phyloP scores from a whole-genome alignment of 2,797 vertebrate species.

The Hylomyscus alleni region DNA sequence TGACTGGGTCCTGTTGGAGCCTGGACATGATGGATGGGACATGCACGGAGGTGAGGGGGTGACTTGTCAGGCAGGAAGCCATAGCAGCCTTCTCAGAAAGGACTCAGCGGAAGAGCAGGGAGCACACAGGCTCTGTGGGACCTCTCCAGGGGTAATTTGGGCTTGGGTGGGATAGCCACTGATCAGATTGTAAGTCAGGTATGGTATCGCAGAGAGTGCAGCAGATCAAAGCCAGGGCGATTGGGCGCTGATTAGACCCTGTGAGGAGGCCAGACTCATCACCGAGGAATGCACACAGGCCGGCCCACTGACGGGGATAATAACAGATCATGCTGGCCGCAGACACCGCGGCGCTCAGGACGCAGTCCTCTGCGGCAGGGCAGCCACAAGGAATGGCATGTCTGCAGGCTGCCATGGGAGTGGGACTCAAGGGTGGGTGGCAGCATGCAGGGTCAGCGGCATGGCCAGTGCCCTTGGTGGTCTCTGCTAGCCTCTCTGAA shows the following conservation, averaged over 20 bases:
- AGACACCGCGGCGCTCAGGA: constrained; percentile 84
- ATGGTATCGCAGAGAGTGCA: constrained; percentile 78
- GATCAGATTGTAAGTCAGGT: constrained; percentile 84
- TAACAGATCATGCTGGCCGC: constrained; percentile 81
- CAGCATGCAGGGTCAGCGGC: background rate
- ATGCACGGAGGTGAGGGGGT: background rate
- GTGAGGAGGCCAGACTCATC: constrained; percentile 78
- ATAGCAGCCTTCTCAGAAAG: constrained; percentile 72
- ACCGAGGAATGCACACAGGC: constrained; percentile 79
- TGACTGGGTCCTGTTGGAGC: background rate
- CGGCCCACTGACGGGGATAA: constrained; percentile 79
- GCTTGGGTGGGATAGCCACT: constrained; percentile 63
- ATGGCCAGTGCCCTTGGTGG: background rate
- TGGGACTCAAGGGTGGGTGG: constrained; percentile 22
- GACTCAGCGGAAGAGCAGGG: constrained; percentile 63
- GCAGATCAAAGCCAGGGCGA: constrained; percentile 82
- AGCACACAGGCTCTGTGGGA: constrained; percentile 50
- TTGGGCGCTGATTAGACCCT: constrained; percentile 83
- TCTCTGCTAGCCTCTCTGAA: background rate
- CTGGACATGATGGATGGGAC: background rate
- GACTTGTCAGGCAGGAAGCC: constrained; percentile 24
- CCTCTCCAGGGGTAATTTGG: constrained; percentile 78
- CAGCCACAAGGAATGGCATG: constrained; percentile 81
- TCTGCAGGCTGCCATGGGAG: constrained; percentile 44
- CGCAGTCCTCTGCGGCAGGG: constrained; percentile 63